Evolutionary conservation across 2,797 vertebrate species (phyloP), one percentile per base, ranked within the genome.

Genomic region (Peromyscus eremicus): DNA sequence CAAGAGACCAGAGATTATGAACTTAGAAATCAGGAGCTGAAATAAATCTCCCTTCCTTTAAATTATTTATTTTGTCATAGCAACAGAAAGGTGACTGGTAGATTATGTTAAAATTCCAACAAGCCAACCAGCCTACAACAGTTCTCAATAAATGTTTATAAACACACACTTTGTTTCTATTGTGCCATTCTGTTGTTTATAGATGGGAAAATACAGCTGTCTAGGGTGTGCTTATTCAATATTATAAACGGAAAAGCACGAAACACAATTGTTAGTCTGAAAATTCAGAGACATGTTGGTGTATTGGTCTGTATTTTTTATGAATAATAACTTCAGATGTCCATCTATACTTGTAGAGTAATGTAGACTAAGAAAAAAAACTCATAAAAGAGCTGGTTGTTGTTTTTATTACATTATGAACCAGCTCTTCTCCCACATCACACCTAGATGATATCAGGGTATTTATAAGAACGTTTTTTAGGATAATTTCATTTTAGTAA

Each of bases 401-500:
- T 37, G 6, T 70, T 27, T 70, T 83, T 7, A 37, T 52, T 62
- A 79, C 27, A 73, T 57, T 49, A 55, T 55, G 6, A 34, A 68
- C 62, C 9, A 80, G 46, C 6, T 40, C 2, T 17, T 62, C 21
- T 87, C 32, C 16, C 1, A 21, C 46, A 29, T 77, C 70, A 89
- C 34, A 92, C 23, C 13, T 64, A 81, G 21, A 80, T 37, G 37
- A 40, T 37, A 9, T 80, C 6, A 46, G 92, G 32, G 11, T 64
- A 46, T 91, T 88, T 66, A 34, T 85, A 84, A 43, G 37, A 82
- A 34, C 34, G 94, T 83, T 86, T 97, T 96, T 85, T 77, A 46
- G 55, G 84, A 34, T 4, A 66, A n/a, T 77, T 97, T 97, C 90
- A 94, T 80, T 95, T 37, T 70, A 91, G 7, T 85, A 64, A 96